A percentile compares a stretch with the other conserved stretches of the same genome.
phyloP scores from a whole-genome alignment of 2,113 vertebrate genomes.

The Platycercus adscitus region DNA sequence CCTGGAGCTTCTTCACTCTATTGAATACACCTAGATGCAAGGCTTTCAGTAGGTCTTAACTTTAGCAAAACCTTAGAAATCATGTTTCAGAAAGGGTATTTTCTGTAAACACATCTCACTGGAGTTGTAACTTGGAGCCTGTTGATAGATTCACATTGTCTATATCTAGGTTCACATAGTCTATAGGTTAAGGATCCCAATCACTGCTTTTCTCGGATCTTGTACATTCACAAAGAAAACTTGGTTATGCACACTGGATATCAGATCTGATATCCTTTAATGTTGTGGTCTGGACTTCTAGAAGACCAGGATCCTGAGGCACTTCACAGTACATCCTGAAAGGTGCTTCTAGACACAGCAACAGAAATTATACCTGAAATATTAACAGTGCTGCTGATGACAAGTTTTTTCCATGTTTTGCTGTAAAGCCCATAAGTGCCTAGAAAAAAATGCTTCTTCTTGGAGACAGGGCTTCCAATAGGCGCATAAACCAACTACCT shows the following conservation, averaged over 20 bases:
- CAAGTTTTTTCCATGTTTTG: not conserved
- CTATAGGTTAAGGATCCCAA: not conserved
- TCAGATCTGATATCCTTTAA: not conserved
- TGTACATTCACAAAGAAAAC: not conserved
- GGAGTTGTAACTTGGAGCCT: not conserved
- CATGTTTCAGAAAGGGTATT: not conserved
- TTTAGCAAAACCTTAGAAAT: not conserved
- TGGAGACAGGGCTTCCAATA: not conserved
- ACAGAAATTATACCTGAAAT: not conserved
- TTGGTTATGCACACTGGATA: not conserved
- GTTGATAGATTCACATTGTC: not conserved
- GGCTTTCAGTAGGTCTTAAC: not conserved
- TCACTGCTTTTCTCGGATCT: not conserved
- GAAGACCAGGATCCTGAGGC: not conserved
- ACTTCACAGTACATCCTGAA: fast-evolving
- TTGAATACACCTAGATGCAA: not conserved
- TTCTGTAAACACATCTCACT: not conserved
- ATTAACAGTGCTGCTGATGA: not conserved
- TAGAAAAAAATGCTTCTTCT: not conserved
- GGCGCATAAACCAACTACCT: fast-evolving
- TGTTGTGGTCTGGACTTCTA: not conserved
- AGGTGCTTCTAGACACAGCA: fast-evolving
- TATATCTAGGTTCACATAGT: not conserved
- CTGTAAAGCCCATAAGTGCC: fast-evolving
- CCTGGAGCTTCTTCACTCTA: not conserved